Base-by-base conservation (phyloP, 2,888 invertebrate genomes). In the Agriopis leucophaearia region DNA sequence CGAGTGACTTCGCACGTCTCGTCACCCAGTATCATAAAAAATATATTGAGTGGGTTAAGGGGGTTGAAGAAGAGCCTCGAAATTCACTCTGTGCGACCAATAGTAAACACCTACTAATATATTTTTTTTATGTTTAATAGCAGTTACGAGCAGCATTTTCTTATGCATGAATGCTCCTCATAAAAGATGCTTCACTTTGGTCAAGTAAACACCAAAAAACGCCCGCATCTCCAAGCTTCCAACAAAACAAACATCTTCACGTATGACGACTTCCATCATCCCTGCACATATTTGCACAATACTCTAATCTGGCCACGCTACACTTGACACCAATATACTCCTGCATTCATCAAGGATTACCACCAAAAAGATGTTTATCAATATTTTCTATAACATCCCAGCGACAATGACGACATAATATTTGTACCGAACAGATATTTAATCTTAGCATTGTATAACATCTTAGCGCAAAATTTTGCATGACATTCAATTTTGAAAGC, bases 321-420 rank as follows among this genome's bases (percentile, higher is more conserved):
- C 93, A 93, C 94, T 94, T 94, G 92, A 92, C 89, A 86, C 88
- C 88, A 92, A 92, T 90, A 85, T 76, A 78, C 66, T 66, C 66
- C 62, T 63, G 77, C 82, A 85, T 90, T 89, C 84, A 88, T 71
- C 79, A 64, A 73, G 90, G 91, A 92, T 92, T 92, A 92, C 83
- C 76, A 76, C 81, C 82, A 58, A 62, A 78, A 86, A 79, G 88
- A 92, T 92, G 86, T 85, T 90, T 91, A 92, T 92, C 91, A 88
- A 88, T 88, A 89, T 89, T 86, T 83, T 80, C 74, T 78, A 79
- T 76, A 86, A 78, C 81, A 74, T 83, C 84, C 81, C 81, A 79
- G 80, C 79, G 86, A 89, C 90, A 89, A 89, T 87, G 83, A 81
- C 77, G 78, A 87, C 88, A 88, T 86, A 89, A 91, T 90, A 91